A percentile compares a stretch with the other conserved stretches of the same genome.
Conservation (phyloP, 2,113 vertebrate genomes). For the zebrafish (Danio rerio) region DNA sequence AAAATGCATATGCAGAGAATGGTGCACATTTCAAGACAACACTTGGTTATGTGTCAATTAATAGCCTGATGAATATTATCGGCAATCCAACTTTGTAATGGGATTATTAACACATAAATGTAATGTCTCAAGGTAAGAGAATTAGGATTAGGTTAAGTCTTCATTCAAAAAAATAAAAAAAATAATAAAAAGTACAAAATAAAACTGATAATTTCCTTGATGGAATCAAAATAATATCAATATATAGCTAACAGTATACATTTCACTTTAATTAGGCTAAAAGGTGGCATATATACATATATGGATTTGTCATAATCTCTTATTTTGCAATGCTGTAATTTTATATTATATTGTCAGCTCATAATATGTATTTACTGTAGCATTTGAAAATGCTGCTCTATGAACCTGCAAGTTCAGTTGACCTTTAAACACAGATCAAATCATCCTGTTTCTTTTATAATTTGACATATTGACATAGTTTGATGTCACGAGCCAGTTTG, state of each 20-base stretch:
- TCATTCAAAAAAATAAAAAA: no score
- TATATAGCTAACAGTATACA: no score
- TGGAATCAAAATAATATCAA: no score
- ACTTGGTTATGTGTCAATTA: not conserved
- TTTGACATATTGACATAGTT: not conserved
- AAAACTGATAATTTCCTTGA: no score
- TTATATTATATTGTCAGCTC: not conserved
- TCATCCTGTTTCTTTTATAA: not conserved
- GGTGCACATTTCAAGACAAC: not conserved
- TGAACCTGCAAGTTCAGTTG: not conserved
- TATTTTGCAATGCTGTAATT: no score
- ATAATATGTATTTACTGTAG: no score
- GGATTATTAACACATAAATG: not conserved
- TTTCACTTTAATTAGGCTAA: no score
- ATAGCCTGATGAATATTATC: not conserved
- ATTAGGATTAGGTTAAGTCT: no score
- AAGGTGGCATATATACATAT: no score
- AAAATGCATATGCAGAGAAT: not conserved
- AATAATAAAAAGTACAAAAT: no score
- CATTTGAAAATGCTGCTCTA: not conserved
- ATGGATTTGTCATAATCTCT: no score
- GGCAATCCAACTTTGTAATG: not conserved
- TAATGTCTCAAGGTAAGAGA: not conserved
- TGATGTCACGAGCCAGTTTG: not conserved
- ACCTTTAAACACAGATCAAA: not conserved